Conservation (phyloP, 2,113 vertebrate species). For the Phyllopteryx taeniolatus region DNA sequence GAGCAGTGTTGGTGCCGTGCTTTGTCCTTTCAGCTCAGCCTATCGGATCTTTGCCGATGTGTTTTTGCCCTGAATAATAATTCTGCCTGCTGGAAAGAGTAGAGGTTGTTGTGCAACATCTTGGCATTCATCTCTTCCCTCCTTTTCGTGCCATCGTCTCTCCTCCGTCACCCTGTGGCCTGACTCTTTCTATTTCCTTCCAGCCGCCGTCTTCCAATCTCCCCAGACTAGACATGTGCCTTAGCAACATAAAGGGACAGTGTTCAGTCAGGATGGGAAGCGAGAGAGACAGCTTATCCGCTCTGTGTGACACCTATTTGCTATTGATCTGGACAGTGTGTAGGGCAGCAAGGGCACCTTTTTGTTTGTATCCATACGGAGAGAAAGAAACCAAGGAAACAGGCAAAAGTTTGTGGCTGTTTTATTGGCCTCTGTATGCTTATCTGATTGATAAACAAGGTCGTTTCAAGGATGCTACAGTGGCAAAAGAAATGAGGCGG, state of each 20-base stretch:
- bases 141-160: constrained; percentile 62
- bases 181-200: constrained; percentile 42
- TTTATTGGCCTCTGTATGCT: constrained; percentile 19
- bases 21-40: constrained; percentile 44
- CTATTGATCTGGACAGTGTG: constrained; percentile 51
- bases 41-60: constrained; percentile 53
- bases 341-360: constrained; percentile 30
- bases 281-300: constrained; percentile 39
- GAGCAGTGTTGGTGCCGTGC: constrained; percentile 44
- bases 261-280: constrained; percentile 48
- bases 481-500: constrained; percentile 24
- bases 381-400: constrained; percentile 12
- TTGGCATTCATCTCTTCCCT: constrained; percentile 62
- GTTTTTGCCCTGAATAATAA: constrained; percentile 70
- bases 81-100: constrained; percentile 68
- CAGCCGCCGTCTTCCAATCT: constrained; percentile 40
- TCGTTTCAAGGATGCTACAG: constrained; percentile 11
- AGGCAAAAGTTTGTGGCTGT: constrained; percentile 9
- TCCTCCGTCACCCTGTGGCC: constrained; percentile 49
- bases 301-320: constrained; percentile 42
- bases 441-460: constrained; percentile 43
- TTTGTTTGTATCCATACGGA: constrained; percentile 39
- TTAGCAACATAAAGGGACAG: constrained; percentile 54
- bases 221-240: constrained; percentile 37
- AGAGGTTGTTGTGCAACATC: constrained; percentile 68